phyloP scores from a whole-genome alignment of 2,888 invertebrate genomes.

The Oligia strigilis region DNA sequence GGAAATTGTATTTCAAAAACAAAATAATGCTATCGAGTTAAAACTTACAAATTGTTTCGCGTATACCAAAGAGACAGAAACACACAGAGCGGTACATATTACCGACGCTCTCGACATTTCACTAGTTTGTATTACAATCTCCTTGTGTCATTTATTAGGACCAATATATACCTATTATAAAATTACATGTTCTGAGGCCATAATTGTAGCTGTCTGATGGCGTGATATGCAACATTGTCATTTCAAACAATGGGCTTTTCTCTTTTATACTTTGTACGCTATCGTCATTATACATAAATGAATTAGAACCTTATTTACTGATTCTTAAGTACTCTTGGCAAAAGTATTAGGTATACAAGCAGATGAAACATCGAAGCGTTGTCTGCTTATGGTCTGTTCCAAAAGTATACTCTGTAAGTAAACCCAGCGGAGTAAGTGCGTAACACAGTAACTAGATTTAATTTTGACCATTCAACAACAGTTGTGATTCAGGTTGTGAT shows the following conservation, averaged over 20 bases:
- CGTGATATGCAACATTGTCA: constrained; percentile 22
- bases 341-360: background rate
- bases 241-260: background rate
- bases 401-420: too few species aligned
- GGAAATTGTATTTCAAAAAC: background rate
- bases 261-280: constrained; percentile 4
- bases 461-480: background rate
- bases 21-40: background rate
- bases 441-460: too few species aligned
- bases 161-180: constrained; percentile 27
- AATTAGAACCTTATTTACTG: background rate
- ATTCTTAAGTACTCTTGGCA: background rate
- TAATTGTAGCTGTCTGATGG: constrained; percentile 32
- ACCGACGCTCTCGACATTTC: constrained; percentile 33
- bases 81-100: constrained; percentile 16
- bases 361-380: background rate
- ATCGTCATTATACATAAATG: background rate
- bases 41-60: constrained; percentile 14
- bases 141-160: background rate
- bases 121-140: constrained; percentile 2
- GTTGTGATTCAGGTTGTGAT: too few species aligned
- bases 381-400: background rate
- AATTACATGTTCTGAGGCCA: constrained; percentile 9
- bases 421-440: background rate
- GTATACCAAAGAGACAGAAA: constrained; percentile 3